Evolutionary conservation across 2,888 invertebrate species (phyloP), one percentile per base, ranked within the genome.

Genomic region (Stegophylla sp.): DNA sequence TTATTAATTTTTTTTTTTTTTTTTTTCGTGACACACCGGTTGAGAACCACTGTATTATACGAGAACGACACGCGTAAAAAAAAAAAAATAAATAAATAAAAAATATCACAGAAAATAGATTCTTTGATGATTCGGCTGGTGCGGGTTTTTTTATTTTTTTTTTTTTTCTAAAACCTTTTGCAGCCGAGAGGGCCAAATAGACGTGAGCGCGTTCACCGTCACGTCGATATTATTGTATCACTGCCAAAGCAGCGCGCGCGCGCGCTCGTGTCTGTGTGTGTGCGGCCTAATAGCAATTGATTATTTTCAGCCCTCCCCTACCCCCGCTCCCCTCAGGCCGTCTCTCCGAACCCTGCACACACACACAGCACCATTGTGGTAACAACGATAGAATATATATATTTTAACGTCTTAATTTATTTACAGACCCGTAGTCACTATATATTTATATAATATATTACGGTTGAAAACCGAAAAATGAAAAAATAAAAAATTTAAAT

Each of bases 231-330:
- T n/a, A n/a, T 74, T 74, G 73, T 63, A 74, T 61, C 73, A 23
- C 48, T 74, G 73, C 73, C 73, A 74, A 74, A 74, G 28, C 15
- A 13, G 28, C 61, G 20, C n/a, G n/a, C n/a, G n/a, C n/a, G n/a
- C n/a, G n/a, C n/a, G n/a, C n/a, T n/a, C n/a, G n/a, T n/a, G n/a
- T n/a, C n/a, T n/a, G n/a, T n/a, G n/a, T n/a, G n/a, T n/a, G n/a
- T 34, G 34, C 10, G 45, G 61, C 61, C 48, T 74, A 74, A 74
- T 63, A 63, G 28, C 61, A 61, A 74, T 74, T 74, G 73, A 74
- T 74, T 63, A 63, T 74, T 61, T 73, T 73, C 71, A 72, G 56
- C 17, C 72, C 72, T 23, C 1, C 20, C 5, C 64, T 13, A 23
- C 59, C 26, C 4, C 59, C 26, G 13, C 15, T 13, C 13, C 26